Evolutionary conservation across 37 sponge, comb jelly and placozoan species (phyloP).

Genomic region (Chondrosia reniformis): DNA sequence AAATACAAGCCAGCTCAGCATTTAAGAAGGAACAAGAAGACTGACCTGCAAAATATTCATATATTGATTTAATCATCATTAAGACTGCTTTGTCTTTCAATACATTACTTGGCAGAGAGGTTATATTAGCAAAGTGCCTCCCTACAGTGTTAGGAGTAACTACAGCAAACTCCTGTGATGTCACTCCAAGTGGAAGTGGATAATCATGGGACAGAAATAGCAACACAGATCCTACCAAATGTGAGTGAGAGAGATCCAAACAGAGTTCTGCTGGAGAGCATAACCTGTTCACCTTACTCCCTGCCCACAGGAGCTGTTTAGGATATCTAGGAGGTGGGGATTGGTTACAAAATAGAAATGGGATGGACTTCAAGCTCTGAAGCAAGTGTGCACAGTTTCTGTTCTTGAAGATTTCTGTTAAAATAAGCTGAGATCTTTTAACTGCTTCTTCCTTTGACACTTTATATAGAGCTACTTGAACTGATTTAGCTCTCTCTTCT

Average conservation of each 20-base stretch:
- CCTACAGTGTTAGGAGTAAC: background rate
- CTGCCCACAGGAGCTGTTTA: conserved; percentile 19
- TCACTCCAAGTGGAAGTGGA: no score
- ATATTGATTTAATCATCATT: no score
- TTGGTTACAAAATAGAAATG: conserved; percentile 13
- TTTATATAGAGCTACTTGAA: background rate
- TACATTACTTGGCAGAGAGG: background rate
- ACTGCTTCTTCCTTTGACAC: background rate
- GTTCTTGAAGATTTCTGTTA: background rate
- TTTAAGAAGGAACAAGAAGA: no score
- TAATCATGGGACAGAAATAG: conserved; percentile 11
- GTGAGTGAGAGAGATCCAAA: background rate
- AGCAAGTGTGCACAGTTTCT: background rate
- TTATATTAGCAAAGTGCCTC: background rate
- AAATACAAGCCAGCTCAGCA: no score
- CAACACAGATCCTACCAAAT: conserved; percentile 25
- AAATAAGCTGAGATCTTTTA: background rate
- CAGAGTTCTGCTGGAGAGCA: conserved; percentile 6
- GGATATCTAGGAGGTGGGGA: conserved; percentile 27
- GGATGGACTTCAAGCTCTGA: background rate
- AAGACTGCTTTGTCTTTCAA: background rate
- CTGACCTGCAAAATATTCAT: no score
- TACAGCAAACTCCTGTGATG: no score
- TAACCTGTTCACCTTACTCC: background rate
- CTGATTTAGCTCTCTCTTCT: conserved; percentile 25